Percentiles rank a stretch among this genome's conserved stretches.
phyloP scores from a whole-genome alignment of 2,888 invertebrate species.

The Xestia xanthographa region DNA sequence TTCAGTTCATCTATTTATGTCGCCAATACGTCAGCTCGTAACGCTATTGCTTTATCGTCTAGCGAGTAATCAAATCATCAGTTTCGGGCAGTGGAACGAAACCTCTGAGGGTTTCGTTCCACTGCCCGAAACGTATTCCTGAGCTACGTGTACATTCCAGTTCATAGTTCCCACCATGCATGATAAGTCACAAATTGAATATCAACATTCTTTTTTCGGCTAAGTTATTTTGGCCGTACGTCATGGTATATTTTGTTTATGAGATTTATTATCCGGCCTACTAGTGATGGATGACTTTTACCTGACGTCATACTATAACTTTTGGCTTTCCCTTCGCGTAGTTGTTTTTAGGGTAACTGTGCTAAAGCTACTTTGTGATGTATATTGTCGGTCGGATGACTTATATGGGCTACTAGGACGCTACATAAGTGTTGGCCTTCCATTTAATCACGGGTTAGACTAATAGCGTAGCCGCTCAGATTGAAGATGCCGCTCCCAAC shows the following conservation, averaged over 20 bases:
- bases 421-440: constrained; percentile 34
- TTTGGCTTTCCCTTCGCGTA: constrained; percentile 28
- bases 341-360: constrained; percentile 42
- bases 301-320: constrained; percentile 44
- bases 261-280: constrained; percentile 46
- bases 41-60: constrained; percentile 45
- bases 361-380: constrained; percentile 25
- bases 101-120: constrained; percentile 48
- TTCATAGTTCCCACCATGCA: constrained; percentile 40
- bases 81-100: no score
- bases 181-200: constrained; percentile 49
- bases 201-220: constrained; percentile 46
- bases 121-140: constrained; percentile 38
- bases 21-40: constrained; percentile 34
- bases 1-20: constrained; percentile 40
- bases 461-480: constrained; percentile 45
- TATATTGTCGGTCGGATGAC: constrained; percentile 26
- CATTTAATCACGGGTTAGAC: constrained; percentile 54
- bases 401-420: constrained; percentile 25
- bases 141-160: constrained; percentile 29
- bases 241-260: constrained; percentile 52
- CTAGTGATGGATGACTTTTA: constrained; percentile 58
- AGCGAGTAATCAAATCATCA: constrained; percentile 50
- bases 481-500: constrained; percentile 42
- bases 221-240: constrained; percentile 31